Percentiles rank a stretch among this genome's conserved stretches.
These are phyloP conservation scores for Lasioglossum pauxillum DNA, from an alignment of 2,888 invertebrate genomes.

Conservation along the genomic window DNA sequence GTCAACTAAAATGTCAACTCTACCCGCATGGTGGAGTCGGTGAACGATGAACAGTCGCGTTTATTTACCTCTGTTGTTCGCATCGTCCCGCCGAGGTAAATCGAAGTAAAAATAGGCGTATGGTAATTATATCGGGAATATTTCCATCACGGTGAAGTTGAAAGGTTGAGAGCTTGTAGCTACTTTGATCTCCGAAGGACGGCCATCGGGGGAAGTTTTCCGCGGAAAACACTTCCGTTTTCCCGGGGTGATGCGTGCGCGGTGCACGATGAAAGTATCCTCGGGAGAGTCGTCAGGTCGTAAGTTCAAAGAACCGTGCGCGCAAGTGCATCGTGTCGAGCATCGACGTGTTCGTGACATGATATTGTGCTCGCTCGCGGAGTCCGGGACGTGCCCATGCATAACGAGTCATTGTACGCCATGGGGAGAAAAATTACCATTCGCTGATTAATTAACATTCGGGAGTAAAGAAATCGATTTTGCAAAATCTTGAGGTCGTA, in stretches of 20 bases:
- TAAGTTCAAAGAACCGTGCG: slow-evolving; percentile 77
- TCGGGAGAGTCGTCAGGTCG: slow-evolving; percentile 75
- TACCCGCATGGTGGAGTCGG: no score
- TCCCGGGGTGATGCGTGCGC: slow-evolving; percentile 19
- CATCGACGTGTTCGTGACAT: slow-evolving; percentile 39
- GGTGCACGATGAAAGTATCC: slow-evolving; percentile 9
- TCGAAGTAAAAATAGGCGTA: no score
- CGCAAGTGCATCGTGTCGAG: slow-evolving; percentile 46
- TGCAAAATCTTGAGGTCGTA: no score
- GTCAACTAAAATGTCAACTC: no score
- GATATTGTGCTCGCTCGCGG: slow-evolving; percentile 50
- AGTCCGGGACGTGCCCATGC: slow-evolving; percentile 35
- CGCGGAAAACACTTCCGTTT: slow-evolving; percentile 45
- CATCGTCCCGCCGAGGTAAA: no score
- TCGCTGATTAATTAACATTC: no score
- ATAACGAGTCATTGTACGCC: slow-evolving; percentile 57
- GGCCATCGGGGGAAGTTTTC: slow-evolving; percentile 46
- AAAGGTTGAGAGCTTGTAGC: slow-evolving; percentile 8
- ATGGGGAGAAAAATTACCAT: slow-evolving; percentile 43
- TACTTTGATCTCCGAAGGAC: slow-evolving; percentile 42
- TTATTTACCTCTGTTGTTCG: no score
- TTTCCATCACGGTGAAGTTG: neutral
- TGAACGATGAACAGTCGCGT: no score
- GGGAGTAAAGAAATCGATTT: no score
- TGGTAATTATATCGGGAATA: neutral